Conservation (phyloP, 2,113 vertebrate species). For the Panurus biarmicus region DNA sequence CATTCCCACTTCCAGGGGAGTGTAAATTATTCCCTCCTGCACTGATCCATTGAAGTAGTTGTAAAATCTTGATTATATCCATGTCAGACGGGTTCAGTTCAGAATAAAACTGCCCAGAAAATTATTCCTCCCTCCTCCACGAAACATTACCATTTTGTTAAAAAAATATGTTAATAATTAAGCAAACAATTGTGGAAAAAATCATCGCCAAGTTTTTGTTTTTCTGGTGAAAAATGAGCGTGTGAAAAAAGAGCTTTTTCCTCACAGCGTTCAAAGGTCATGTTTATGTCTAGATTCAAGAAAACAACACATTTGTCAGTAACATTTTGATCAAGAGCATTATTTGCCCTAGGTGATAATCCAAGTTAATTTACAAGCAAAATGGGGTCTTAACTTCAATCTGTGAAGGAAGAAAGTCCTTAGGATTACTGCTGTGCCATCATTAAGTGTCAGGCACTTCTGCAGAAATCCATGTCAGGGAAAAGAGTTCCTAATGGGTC, state of each 20-base stretch:
- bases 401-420: neutral
- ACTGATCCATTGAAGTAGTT: neutral
- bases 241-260: neutral
- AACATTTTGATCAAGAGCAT: neutral
- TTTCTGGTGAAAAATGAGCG: neutral
- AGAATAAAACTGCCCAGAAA: neutral
- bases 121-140: neutral
- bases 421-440: neutral
- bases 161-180: neutral
- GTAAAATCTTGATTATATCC: neutral
- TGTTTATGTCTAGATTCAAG: neutral
- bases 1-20: neutral
- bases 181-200: neutral
- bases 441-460: neutral
- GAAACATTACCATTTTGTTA: neutral
- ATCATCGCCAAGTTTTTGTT: neutral
- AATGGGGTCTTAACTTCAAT: neutral
- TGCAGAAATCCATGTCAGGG: neutral
- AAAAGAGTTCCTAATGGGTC: neutral
- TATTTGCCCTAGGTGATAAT: neutral
- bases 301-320: neutral
- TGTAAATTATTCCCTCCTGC: neutral
- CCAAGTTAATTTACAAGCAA: neutral
- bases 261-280: neutral
- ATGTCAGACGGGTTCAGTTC: neutral